Conservation (phyloP, 2,113 vertebrate genomes). For the Antennarius striatus region DNA sequence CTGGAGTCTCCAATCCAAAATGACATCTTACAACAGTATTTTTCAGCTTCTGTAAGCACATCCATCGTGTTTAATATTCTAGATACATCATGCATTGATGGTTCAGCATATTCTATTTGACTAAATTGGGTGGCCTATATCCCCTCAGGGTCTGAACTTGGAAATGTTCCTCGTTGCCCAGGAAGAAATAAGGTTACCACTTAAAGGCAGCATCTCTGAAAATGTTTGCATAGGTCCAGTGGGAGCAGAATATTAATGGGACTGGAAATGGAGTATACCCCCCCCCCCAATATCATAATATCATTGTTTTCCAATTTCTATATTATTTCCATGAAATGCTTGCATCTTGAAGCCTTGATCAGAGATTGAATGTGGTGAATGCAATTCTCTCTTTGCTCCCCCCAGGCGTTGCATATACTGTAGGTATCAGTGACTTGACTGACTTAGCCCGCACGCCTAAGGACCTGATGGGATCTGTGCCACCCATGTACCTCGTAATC, state of each 20-base stretch:
- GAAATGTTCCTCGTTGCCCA: slow-evolving; percentile 35
- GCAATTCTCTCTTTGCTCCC: slow-evolving; percentile 56
- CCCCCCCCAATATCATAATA: slow-evolving; percentile 50
- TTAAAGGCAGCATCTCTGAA: slow-evolving; percentile 58
- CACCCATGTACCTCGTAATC: slow-evolving; percentile 64
- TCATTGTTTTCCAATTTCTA: slow-evolving; percentile 65
- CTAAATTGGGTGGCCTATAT: slow-evolving; percentile 34
- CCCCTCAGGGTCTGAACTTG: slow-evolving; percentile 42
- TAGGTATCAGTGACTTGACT: slow-evolving; percentile 62
- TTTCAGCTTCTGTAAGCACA: slow-evolving; percentile 15
- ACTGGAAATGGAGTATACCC: slow-evolving; percentile 53
- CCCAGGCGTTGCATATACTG: slow-evolving; percentile 25
- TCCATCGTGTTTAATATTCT: slow-evolving; percentile 31
- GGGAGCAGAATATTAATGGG: slow-evolving; percentile 66
- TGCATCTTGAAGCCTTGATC: slow-evolving; percentile 40
- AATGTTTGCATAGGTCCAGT: slow-evolving; percentile 40
- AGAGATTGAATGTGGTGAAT: slow-evolving; percentile 55
- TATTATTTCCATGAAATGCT: slow-evolving; percentile 56
- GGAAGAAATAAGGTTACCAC: slow-evolving; percentile 48
- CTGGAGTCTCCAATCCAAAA: no score
- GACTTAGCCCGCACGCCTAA: slow-evolving; percentile 53
- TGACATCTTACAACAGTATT: slow-evolving; percentile 5
- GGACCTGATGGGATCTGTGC: slow-evolving; percentile 61
- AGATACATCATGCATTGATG: slow-evolving; percentile 38
- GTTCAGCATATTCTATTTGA: slow-evolving; percentile 41